phyloP scores from a whole-genome alignment of 2,888 invertebrate genomes.

The Pherbina coryleti region DNA sequence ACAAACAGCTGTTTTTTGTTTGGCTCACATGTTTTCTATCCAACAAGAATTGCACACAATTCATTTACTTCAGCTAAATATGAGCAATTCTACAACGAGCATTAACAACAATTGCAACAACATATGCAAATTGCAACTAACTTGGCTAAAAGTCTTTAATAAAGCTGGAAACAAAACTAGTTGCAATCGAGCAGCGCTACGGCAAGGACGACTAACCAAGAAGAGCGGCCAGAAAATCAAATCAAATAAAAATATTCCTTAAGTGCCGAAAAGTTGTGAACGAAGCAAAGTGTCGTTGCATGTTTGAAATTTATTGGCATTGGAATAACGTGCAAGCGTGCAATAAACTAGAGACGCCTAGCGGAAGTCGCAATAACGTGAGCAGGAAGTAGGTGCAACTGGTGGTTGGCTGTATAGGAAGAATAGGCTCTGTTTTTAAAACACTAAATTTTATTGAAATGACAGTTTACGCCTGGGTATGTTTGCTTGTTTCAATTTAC shows the following conservation, averaged over 20 bases:
- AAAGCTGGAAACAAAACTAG: neutral
- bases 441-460: slow-evolving; percentile 49
- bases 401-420: slow-evolving; percentile 13
- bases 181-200: slow-evolving; percentile 21
- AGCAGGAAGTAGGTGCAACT: slow-evolving; percentile 41
- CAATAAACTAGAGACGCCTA: slow-evolving; percentile 10
- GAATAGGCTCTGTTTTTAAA: slow-evolving; percentile 11
- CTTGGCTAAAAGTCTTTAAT: neutral
- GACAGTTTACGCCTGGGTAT: slow-evolving; percentile 70
- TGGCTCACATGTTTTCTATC: neutral
- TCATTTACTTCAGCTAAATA: slow-evolving; percentile 5
- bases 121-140: slow-evolving; percentile 2
- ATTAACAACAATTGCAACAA: neutral
- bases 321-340: slow-evolving; percentile 1
- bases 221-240: neutral
- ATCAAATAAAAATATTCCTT: neutral
- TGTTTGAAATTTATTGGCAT: neutral
- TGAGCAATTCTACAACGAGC: slow-evolving; percentile 10
- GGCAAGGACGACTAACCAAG: slow-evolving; percentile 8
- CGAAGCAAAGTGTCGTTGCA: neutral
- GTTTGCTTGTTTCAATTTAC: slow-evolving; percentile 17
- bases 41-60: neutral
- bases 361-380: slow-evolving; percentile 44
- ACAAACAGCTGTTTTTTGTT: slow-evolving; percentile 7
- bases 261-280: neutral